Evolutionary conservation across 2,888 invertebrate species (phyloP).

Genomic region (Flexamia atlantica): DNA sequence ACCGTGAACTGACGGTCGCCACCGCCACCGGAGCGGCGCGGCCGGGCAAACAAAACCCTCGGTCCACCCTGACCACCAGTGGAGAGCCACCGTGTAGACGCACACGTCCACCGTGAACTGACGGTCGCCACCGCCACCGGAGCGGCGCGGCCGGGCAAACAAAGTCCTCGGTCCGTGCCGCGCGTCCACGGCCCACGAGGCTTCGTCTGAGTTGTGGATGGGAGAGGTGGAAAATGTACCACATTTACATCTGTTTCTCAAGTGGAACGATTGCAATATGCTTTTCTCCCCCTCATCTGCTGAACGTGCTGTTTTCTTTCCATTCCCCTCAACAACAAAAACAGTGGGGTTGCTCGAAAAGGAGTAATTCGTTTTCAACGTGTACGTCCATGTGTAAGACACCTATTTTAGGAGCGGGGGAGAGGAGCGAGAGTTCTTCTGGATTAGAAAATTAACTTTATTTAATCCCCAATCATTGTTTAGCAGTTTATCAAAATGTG

Average conservation of each 20-base stretch:
- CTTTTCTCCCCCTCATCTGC: neutral
- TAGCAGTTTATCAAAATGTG: too few relatives aligned
- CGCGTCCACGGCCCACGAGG: neutral
- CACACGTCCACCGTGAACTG: neutral
- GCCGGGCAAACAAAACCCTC: too few relatives aligned
- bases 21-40: too few relatives aligned
- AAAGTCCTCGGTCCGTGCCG: neutral
- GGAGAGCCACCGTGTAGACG: neutral
- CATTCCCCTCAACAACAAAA: neutral
- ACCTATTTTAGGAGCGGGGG: neutral
- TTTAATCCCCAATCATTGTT: too few relatives aligned
- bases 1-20: too few relatives aligned
- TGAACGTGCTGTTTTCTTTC: conserved; percentile 28
- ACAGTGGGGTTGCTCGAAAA: neutral
- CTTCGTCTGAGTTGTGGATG: neutral
- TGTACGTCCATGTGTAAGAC: neutral
- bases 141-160: conserved; percentile 18
- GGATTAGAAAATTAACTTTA: too few relatives aligned
- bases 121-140: conserved; percentile 4
- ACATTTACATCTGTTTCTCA: neutral
- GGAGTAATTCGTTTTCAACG: neutral
- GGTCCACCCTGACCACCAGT: neutral
- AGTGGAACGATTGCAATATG: conserved; percentile 10
- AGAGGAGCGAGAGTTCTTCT: neutral
- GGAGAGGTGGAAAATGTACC: neutral